A percentile compares a stretch with the other conserved stretches of the same genome.
phyloP scores from a whole-genome alignment of 1,140 invertebrate genomes.

The Drosophila grimshawi region DNA sequence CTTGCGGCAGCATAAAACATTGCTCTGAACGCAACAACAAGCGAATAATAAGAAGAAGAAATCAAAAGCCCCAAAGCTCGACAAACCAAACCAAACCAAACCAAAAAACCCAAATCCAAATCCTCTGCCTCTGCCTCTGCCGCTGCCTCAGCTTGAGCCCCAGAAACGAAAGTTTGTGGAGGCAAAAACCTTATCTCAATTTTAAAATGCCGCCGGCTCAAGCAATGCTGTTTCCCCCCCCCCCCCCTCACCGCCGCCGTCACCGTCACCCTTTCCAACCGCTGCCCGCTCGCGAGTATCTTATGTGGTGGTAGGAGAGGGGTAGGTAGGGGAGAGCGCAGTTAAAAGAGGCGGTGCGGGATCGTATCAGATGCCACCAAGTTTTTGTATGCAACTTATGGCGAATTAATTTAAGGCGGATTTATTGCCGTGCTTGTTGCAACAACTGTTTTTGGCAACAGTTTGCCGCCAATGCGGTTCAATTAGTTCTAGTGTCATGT shows the following conservation, averaged over 20 bases:
- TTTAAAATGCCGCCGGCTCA: slow-evolving; percentile 72
- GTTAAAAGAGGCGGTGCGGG: neutral
- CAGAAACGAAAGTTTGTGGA: slow-evolving; percentile 79
- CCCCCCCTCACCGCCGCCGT: neutral
- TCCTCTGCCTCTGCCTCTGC: slow-evolving; percentile 20
- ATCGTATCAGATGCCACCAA: neutral
- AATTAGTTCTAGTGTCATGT: slow-evolving; percentile 23
- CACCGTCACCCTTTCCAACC: neutral
- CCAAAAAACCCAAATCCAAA: neutral
- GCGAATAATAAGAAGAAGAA: slow-evolving; percentile 42
- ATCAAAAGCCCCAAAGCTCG: slow-evolving; percentile 36
- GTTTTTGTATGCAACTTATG: slow-evolving; percentile 10
- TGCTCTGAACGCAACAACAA: slow-evolving; percentile 19
- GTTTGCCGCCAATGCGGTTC: slow-evolving; percentile 19
- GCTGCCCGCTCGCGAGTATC: neutral
- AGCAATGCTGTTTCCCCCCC: slow-evolving; percentile 3
- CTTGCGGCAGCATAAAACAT: slow-evolving; percentile 47
- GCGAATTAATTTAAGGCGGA: slow-evolving; percentile 1
- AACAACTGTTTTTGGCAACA: slow-evolving; percentile 34
- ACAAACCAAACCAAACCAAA: neutral
- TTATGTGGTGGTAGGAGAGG: neutral
- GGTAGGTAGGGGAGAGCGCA: neutral
- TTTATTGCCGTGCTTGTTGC: neutral
- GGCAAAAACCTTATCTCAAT: slow-evolving; percentile 84
- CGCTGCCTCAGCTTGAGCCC: slow-evolving; percentile 21